These are phyloP conservation scores for Nasonovia ribisnigri DNA, from an alignment of 2,888 invertebrate species.

Conservation along the genomic window DNA sequence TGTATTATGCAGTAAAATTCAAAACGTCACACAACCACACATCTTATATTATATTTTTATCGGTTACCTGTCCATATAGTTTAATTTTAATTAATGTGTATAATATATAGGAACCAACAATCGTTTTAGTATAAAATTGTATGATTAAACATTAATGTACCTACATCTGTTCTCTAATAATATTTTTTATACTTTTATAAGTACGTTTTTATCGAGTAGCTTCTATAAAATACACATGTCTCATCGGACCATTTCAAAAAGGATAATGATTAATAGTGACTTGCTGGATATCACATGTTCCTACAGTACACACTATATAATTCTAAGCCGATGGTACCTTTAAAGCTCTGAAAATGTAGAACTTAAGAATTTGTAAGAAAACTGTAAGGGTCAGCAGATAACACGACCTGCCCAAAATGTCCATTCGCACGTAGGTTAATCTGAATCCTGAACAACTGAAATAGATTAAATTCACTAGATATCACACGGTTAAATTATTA, in stretches of 20 bases:
- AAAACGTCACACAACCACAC: not conserved
- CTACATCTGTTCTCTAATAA: not conserved
- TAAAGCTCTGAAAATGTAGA: not conserved
- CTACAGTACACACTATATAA: not conserved
- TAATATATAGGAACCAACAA: not conserved
- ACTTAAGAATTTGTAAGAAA: not conserved
- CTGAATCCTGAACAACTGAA: not conserved
- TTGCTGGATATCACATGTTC: not conserved
- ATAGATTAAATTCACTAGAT: conserved; percentile 1
- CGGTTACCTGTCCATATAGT: not conserved
- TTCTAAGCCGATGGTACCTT: not conserved
- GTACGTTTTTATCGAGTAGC: too few species aligned
- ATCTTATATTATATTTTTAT: not conserved
- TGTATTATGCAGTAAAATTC: not conserved
- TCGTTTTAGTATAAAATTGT: not conserved
- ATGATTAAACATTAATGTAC: not conserved
- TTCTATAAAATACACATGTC: too few species aligned
- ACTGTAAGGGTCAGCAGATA: not conserved
- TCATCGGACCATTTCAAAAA: not conserved
- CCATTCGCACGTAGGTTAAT: too few species aligned
- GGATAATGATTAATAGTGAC: not conserved
- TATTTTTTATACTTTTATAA: not conserved
- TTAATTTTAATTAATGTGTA: not conserved
- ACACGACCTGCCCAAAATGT: conserved; percentile 23
- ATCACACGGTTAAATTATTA: not conserved